A percentile compares a stretch with the other conserved stretches of the same genome.
phyloP scores from a whole-genome alignment of 2,888 invertebrate species.

The Strigamia maritima region DNA sequence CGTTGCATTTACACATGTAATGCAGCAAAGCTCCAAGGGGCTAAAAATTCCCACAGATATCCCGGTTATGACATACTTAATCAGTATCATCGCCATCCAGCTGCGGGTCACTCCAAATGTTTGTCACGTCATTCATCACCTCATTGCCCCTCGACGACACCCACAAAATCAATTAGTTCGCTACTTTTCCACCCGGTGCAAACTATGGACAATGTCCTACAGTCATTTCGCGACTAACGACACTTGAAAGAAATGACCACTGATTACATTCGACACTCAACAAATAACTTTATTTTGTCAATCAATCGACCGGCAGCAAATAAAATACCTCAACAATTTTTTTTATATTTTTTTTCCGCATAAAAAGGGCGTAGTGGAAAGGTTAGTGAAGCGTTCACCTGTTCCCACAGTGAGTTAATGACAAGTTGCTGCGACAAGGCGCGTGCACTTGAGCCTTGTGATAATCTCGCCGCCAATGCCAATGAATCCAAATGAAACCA shows the following conservation, averaged over 20 bases:
- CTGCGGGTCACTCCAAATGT: background rate
- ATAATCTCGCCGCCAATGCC: slow-evolving; percentile 29
- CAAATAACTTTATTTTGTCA: background rate
- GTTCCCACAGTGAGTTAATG: background rate
- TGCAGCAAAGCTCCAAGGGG: no score
- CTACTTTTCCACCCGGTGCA: background rate
- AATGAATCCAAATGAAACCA: slow-evolving; percentile 28
- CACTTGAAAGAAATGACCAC: background rate
- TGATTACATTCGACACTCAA: background rate
- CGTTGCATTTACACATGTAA: no score
- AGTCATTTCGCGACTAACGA: background rate
- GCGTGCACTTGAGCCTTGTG: slow-evolving; percentile 6
- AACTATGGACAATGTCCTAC: background rate
- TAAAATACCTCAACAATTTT: background rate
- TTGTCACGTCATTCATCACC: slow-evolving; percentile 24
- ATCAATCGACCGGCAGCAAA: background rate
- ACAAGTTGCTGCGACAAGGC: slow-evolving; percentile 11
- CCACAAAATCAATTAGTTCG: slow-evolving; percentile 21
- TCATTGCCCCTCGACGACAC: slow-evolving; percentile 1
- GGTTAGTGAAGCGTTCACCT: slow-evolving; percentile 13
- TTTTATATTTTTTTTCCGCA: background rate
- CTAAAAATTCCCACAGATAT: no score
- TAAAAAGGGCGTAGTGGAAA: background rate
- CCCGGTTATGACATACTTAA: background rate
- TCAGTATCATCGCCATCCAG: background rate